Conservation (phyloP, 1,140 invertebrate genomes). For the Mycetomoellerius zeteki region DNA sequence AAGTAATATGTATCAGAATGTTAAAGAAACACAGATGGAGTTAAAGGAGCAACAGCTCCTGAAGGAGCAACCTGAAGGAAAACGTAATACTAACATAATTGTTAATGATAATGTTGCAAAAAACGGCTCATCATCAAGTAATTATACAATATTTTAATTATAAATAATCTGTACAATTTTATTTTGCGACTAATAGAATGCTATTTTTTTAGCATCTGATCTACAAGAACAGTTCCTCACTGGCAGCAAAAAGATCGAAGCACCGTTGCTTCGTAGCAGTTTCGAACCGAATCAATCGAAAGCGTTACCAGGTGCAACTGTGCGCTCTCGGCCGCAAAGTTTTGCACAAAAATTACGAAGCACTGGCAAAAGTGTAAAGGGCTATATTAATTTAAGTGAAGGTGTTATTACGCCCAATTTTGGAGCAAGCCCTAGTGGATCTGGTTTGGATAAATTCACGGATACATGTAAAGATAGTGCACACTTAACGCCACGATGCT, state of each 20-base stretch:
- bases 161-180: constrained; percentile 21
- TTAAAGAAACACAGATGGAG: constrained; percentile 97
- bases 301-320: constrained; percentile 89
- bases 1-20: constrained; percentile 98
- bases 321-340: constrained; percentile 92
- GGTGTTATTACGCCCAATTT: constrained; percentile 91
- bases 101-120: constrained; percentile 83
- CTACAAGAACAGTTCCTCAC: constrained; percentile 88
- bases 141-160: constrained; percentile 53
- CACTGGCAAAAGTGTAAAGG: constrained; percentile 94
- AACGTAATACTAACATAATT: constrained; percentile 85
- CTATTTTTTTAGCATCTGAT: constrained; percentile 88
- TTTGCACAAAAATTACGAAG: constrained; percentile 95
- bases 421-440: constrained; percentile 88
- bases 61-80: constrained; percentile 84
- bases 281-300: constrained; percentile 83
- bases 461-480: constrained; percentile 86
- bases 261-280: constrained; percentile 84
- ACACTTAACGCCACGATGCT: constrained; percentile 92
- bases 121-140: constrained; percentile 89
- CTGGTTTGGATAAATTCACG: constrained; percentile 88
- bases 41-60: constrained; percentile 91
- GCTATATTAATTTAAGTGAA: constrained; percentile 91
- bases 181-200: constrained; percentile 3
- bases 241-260: constrained; percentile 84